Base-by-base conservation (phyloP, 2,888 invertebrate species). In the Leucania comma region DNA sequence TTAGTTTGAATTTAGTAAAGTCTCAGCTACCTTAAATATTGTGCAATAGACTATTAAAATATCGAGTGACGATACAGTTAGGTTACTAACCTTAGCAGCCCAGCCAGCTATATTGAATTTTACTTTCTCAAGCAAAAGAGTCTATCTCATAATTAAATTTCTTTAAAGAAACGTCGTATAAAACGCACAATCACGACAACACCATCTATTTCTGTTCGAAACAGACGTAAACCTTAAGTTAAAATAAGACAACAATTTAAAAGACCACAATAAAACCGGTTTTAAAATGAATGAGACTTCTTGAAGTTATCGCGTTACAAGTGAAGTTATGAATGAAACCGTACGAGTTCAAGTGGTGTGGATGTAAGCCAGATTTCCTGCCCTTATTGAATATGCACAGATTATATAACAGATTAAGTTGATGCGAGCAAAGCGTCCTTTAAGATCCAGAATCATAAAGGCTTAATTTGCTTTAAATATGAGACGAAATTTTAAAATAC, bases 351-450 rank as follows among this genome's bases (percentile, higher is more conserved):
- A 83, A 82, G 78, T 76, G 75, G 74, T 65, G 74, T 73, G 68
- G 64, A 72, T 77, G 70, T 78, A 74, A 75, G 67, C 74, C 77
- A 79, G 84, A 86, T 84, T 81, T 84, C 75, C 69, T 68, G 69
- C 42, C 74, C 42, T 62, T 73, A 76, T 78, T 83, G 85, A 73
- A 80, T 80, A 58, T 67, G 66, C 69, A 75, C 53, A 72, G 76
- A 74, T 81, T 80, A 80, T 64, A 51, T 62, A 72, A 72, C 60
- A 51, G 57, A 66, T 72, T 70, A 64, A 48, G 56, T 61, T 60
- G 75, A 74, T 56, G 63, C 56, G 32, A 61, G 48, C 51, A 57
- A 72, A 72, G 56, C 62, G 62, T 32, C 54, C 22, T 50, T 10
- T 66, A 53, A 12, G 50, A 63, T 42, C 3, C n/a, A 57, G 53